These are phyloP conservation scores for Aspidoscelis tigris DNA, from an alignment of 2,113 vertebrate species.

Conservation along the genomic window DNA sequence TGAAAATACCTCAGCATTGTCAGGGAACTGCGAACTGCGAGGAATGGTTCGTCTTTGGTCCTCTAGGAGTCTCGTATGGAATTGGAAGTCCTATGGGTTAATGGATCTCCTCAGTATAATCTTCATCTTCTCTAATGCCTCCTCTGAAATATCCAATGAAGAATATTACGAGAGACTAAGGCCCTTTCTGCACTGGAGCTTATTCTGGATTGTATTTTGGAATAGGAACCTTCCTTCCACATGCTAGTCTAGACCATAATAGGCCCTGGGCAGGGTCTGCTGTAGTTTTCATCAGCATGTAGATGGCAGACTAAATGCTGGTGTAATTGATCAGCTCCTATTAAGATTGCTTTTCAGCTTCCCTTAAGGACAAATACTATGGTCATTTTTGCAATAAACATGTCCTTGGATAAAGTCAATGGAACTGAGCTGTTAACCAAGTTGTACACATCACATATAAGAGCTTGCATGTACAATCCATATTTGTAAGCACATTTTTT, in stretches of 20 bases:
- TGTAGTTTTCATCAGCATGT: no score
- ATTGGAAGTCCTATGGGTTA: neutral
- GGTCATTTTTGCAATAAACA: no score
- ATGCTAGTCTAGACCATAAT: no score
- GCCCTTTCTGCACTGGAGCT: no score
- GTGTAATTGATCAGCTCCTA: no score
- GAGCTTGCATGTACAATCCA: neutral
- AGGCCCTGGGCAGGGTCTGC: no score
- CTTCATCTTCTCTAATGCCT: neutral
- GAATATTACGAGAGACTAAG: neutral
- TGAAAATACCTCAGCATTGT: neutral
- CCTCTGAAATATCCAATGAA: neutral
- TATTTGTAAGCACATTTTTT: constrained; percentile 5
- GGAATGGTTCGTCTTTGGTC: neutral
- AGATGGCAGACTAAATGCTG: no score
- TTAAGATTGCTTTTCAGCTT: no score
- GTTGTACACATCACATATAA: neutral
- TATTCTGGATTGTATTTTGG: no score
- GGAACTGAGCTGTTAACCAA: neutral
- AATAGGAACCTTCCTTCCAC: no score
- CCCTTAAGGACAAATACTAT: no score
- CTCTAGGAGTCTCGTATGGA: neutral
- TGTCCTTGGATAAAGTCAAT: no score
- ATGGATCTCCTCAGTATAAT: neutral
- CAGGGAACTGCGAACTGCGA: neutral